Conservation (phyloP, 2,888 invertebrate genomes). For the Trisateles emortualis region DNA sequence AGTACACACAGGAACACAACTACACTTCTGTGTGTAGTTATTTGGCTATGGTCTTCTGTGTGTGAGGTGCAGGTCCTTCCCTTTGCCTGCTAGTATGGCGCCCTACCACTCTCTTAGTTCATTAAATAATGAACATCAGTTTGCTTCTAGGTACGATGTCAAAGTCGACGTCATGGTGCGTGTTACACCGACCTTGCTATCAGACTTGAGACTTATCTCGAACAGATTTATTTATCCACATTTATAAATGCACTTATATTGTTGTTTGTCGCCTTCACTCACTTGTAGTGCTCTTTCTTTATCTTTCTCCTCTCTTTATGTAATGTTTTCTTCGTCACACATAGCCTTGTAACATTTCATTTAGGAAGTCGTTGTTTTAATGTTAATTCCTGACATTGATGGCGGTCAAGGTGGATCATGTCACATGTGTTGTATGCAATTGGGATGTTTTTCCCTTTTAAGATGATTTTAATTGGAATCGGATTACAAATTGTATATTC, state of each 20-base stretch:
- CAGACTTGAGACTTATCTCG: constrained; percentile 56
- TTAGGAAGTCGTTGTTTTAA: background rate
- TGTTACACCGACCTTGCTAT: constrained; percentile 67
- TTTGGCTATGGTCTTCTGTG: too few species aligned
- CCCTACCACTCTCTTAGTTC: too few species aligned
- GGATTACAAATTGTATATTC: background rate
- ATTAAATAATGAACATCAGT: constrained; percentile 32
- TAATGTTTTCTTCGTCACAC: background rate
- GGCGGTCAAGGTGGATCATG: background rate
- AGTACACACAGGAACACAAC: too few species aligned
- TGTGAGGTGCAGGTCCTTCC: too few species aligned
- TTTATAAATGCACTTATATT: constrained; percentile 43
- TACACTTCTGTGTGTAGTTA: too few species aligned
- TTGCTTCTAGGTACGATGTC: constrained; percentile 15
- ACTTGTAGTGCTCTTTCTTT: constrained; percentile 18
- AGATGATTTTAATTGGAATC: background rate
- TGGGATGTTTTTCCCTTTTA: background rate
- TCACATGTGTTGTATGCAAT: background rate
- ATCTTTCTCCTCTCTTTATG: background rate
- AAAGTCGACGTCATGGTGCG: constrained; percentile 44
- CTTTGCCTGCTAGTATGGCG: too few species aligned
- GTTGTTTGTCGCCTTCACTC: constrained; percentile 42
- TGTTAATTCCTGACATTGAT: background rate
- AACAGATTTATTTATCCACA: constrained; percentile 64
- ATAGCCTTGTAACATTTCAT: constrained; percentile 1